Evolutionary conservation across 2,888 invertebrate genomes (phyloP), one percentile per base, ranked within the genome.

Genomic region (Ryuthela nishihirai): DNA sequence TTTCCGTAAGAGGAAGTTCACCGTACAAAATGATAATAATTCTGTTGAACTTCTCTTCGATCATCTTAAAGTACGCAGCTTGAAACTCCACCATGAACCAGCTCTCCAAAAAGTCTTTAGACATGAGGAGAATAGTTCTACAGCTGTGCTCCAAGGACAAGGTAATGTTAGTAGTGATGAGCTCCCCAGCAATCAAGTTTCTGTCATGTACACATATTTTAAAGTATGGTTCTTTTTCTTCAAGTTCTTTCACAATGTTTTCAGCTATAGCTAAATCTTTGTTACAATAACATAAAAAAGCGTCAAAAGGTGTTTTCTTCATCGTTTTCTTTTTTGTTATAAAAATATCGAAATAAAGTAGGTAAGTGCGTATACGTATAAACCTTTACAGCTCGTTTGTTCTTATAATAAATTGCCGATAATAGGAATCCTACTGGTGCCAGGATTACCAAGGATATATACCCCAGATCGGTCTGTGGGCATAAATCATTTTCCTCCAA

Each of bases 1-100:
- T 52, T 1, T 67, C 67, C 49, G 64, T 61, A 1, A 67, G 64
- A 1, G 67, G 67, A 2, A 64, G 39, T 23, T 64, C 62, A 20
- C 65, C 67, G 17, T 44, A 53, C 4, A 68, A 55, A 12, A 69
- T 62, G 12, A 68, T 55, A 20, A 69, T 67, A 1, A 69, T 25
- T 7, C 67, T 63, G 41, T 66, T 65, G 9, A 66, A 61, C 38
- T 62, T 64, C 42, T 68, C 69, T 18, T 66, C 59, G 6, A 68
- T 50, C 48, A 67, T 67, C 54, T 68, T 65, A 34, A 64, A 63
- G 24, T 66, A 64, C 5, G 68, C 68, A 3, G 67, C 65, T 18
- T 65, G 58, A 39, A 69, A 66, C 48, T 69, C 69, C 9, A 67
- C 38, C 36, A 62, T 60, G 40, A 67, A 67, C 69, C 69, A 69